Conservation (phyloP, 2,888 invertebrate genomes). For the Dynastes maya region DNA sequence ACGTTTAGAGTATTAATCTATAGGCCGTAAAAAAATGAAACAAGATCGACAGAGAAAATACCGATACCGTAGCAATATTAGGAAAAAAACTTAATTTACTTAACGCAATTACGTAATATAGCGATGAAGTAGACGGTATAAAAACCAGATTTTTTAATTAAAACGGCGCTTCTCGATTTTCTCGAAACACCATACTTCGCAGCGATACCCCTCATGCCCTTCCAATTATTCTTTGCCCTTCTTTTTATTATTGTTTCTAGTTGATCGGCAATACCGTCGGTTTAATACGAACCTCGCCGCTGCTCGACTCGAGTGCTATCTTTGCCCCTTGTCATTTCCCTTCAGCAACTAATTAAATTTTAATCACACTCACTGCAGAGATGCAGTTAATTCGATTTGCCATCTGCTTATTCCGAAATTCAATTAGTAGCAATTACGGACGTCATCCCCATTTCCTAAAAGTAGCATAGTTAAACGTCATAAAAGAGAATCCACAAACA, state of each 20-base stretch:
- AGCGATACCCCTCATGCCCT: background rate
- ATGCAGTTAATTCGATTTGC: constrained; percentile 3
- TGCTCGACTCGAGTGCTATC: background rate
- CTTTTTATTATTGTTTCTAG: constrained; percentile 11
- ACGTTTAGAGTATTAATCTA: too few relatives aligned
- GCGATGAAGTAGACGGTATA: too few relatives aligned
- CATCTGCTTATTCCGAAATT: background rate
- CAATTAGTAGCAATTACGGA: background rate
- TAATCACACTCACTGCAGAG: background rate
- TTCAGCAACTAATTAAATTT: constrained; percentile 2
- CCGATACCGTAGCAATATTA: too few relatives aligned
- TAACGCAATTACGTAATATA: too few relatives aligned
- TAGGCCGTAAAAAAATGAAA: too few relatives aligned
- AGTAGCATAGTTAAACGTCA: too few relatives aligned
- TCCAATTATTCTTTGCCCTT: background rate
- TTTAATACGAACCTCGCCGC: background rate
- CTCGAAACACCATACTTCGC: too few relatives aligned
- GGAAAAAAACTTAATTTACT: too few relatives aligned
- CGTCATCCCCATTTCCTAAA: background rate
- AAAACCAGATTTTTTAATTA: too few relatives aligned
- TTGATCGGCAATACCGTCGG: background rate
- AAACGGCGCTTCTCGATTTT: too few relatives aligned
- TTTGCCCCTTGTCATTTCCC: background rate
- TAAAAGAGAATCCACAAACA: too few relatives aligned
- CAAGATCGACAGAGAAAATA: too few relatives aligned